These are phyloP conservation scores for Hyla sarda DNA, from an alignment of 2,113 vertebrate species.

Conservation along the genomic window DNA sequence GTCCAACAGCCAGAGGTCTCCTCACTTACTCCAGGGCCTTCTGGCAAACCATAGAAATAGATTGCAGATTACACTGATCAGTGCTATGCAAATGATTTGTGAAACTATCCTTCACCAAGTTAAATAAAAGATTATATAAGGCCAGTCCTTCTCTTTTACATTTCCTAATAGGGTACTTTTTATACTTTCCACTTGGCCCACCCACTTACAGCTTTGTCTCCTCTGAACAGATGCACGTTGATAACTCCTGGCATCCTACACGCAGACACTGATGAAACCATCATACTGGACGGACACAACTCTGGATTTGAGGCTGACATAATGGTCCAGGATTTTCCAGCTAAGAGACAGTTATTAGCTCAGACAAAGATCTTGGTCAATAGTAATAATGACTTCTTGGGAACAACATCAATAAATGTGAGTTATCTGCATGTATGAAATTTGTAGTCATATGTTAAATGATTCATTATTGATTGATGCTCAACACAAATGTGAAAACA, in stretches of 20 bases:
- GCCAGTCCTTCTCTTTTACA: too few relatives aligned
- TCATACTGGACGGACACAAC: conserved; percentile 15
- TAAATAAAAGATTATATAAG: too few relatives aligned
- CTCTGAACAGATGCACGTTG: conserved; percentile 26
- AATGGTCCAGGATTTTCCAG: background rate
- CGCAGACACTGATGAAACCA: conserved; percentile 4
- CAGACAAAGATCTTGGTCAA: background rate
- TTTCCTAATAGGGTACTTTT: too few relatives aligned
- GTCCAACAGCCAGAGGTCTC: too few relatives aligned
- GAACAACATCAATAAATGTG: background rate
- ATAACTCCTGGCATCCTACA: conserved; percentile 9
- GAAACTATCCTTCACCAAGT: too few relatives aligned
- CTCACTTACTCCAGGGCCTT: too few relatives aligned
- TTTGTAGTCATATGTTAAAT: background rate
- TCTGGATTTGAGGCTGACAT: background rate
- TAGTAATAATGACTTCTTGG: background rate
- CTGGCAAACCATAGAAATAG: too few relatives aligned
- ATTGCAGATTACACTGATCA: too few relatives aligned
- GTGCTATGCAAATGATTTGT: too few relatives aligned
- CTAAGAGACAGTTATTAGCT: background rate
- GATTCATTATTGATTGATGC: background rate
- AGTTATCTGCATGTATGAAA: background rate
- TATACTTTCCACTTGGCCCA: background rate
- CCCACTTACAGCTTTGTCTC: background rate
- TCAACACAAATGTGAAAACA: background rate